Percentiles rank a stretch among this genome's conserved stretches.
These are phyloP conservation scores for Geococcyx californianus DNA, from an alignment of 2,113 vertebrate genomes.

Conservation along the genomic window DNA sequence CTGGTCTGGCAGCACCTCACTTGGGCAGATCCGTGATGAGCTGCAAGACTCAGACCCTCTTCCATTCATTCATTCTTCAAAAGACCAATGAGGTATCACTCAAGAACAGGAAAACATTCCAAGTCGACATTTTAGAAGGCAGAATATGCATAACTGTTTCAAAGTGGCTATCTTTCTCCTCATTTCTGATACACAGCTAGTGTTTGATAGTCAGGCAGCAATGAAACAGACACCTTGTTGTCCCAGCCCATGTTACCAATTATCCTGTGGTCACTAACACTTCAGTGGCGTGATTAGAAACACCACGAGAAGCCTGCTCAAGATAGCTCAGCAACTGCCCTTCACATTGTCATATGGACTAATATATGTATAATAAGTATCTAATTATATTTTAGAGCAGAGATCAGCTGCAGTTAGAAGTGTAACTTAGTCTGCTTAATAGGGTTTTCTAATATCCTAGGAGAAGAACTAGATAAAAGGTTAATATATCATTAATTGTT, in stretches of 20 bases:
- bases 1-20: fast-evolving
- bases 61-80: background rate
- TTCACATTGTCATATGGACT: background rate
- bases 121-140: background rate
- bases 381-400: background rate
- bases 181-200: background rate
- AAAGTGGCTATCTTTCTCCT: background rate
- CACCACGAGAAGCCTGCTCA: background rate
- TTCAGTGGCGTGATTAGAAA: background rate
- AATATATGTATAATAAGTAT: no score
- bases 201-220: background rate
- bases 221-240: background rate
- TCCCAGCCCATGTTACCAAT: background rate
- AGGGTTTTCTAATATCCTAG: background rate
- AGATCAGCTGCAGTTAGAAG: background rate
- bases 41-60: background rate
- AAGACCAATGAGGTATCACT: background rate
- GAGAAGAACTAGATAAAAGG: background rate
- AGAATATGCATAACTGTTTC: background rate
- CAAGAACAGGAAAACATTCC: background rate
- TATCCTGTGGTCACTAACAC: background rate
- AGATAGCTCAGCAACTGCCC: background rate
- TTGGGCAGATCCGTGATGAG: background rate
- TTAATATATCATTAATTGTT: background rate
- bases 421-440: background rate